Evolutionary conservation across 2,113 vertebrate species (phyloP), one percentile per base, ranked within the genome.

Genomic region (Nibea coibor): DNA sequence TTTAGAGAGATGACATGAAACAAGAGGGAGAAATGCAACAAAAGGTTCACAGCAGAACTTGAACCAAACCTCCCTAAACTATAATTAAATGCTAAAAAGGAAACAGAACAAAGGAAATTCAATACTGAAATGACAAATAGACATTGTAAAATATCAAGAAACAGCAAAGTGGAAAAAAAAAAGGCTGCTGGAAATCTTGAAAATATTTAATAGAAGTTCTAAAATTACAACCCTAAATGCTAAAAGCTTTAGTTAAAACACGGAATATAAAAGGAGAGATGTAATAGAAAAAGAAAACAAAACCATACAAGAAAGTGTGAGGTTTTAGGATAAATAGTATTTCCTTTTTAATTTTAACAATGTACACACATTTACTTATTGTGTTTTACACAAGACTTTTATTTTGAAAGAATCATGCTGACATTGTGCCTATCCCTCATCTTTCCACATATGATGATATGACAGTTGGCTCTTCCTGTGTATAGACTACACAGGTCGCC

Each of bases 401-500:
- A 19, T 24, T 39, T 62, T 73, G 4, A 11, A 64, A 26, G 15
- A 59, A 15, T 19, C 19, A 50, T 35, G 14, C 19, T 31, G 17
- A 42, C 15, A 28, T 22, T 35, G 50, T 28, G 17, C n/a, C 8
- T 45, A 6, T 35, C 35, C 15, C 16, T 48, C 2, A 0, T 57
- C 24, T 39, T 42, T 67, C 14, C 24, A 69, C 48, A 74, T 12
- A 39, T 31, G 48, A 28, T 39, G 58, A 7, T 4, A 4, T 62
- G 19, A 57, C 24, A 59, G 50, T 57, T 4, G 20, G 22, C 24
- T 2, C 14, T 2, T 39, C 12, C 24, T 12, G 24, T 66, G 45
- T 39, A 35, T 22, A 53, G 15, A 71, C 53, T n/a, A 39, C 39
- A 67, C 64, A 83, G 53, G 42, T 72, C 50, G 57, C 77, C 54